Percentiles rank a stretch among this genome's conserved stretches.
These are phyloP conservation scores for Hyles euphorbiae DNA, from an alignment of 1,140 invertebrate genomes.

Conservation along the genomic window DNA sequence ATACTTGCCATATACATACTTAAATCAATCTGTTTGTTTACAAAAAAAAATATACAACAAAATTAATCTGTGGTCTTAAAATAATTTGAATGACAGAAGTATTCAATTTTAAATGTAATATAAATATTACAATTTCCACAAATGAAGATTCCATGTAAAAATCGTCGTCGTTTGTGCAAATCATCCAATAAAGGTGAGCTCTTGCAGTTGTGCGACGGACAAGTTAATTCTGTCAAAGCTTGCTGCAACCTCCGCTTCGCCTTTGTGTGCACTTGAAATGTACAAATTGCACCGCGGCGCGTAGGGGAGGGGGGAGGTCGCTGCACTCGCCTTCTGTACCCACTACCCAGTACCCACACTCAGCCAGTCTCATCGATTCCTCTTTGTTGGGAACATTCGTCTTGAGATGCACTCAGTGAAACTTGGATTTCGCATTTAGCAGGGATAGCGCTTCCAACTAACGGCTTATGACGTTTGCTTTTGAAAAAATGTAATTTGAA, in stretches of 20 bases:
- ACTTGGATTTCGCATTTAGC: conserved; percentile 65
- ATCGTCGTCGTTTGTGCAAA: conserved; percentile 27
- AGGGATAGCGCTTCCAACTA: conserved; percentile 1
- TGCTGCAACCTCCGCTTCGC: conserved; percentile 62
- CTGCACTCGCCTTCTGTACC: conserved; percentile 49
- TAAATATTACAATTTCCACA: no score
- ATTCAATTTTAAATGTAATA: no score
- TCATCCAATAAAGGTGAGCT: conserved; percentile 61
- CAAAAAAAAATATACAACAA: no score
- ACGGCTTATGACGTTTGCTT: neutral
- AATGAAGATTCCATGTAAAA: conserved; percentile 15
- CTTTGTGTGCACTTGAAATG: conserved; percentile 74
- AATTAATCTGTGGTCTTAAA: no score
- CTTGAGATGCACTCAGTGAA: conserved; percentile 62
- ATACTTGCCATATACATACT: no score
- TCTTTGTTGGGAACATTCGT: conserved; percentile 67
- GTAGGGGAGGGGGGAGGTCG: conserved; percentile 47
- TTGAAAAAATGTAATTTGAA: neutral
- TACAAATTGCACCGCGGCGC: conserved; percentile 69
- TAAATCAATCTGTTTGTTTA: no score
- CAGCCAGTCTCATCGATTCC: conserved; percentile 63
- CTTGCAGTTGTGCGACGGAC: conserved; percentile 53
- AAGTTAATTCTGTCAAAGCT: conserved; percentile 74
- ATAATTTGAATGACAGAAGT: no score
- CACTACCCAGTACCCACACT: conserved; percentile 27